Base-by-base conservation (phyloP, 2,797 vertebrate genomes). In the Catostomus latipinnis region DNA sequence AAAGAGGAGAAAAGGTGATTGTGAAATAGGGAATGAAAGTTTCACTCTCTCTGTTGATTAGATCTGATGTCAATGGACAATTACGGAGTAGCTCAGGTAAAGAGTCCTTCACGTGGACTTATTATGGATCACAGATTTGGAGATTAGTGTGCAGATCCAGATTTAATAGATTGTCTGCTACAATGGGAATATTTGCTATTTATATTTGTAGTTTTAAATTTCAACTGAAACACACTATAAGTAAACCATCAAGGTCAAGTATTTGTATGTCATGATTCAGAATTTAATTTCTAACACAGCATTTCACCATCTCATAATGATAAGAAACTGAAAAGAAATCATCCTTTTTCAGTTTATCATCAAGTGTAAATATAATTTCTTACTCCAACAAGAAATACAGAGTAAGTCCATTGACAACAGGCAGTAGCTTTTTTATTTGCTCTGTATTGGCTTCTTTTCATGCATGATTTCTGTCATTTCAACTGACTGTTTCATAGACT, bases 1-100 rank as follows among this genome's bases (percentile, higher is more conserved):
- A 98, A 90, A 98, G 95, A 95, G 98, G 98, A 95, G 98, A 99
- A 96, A 99, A 99, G 98, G 98, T 99, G 86, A 87, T 62, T 76
- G 80, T 82, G 58, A 66, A 72, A 82, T 62, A 85, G 86, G 78
- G 71, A 84, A 74, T 61, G 61, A 84, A 80, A 82, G 71, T 81
- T 71, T 85, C 82, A 65, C 56, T 78, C 48, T 71, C 86, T 89
- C 87, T 83, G 66, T 66, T 71, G 75, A 75, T 84, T 88, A 88
- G 65, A 88, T 87, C 94, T 94, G 94, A 88, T 94, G 94, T 94
- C 94, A 95, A 93, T 94, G 94, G 94, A 94, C 92, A 88, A 82
- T 69, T 80, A 81, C 71, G 84, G 86, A 71, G 69, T 61, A 74
- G 34, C 34, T 62, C 11, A 68, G 71, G 62, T 53, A 72, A 9